Evolutionary conservation across 2,797 vertebrate genomes (phyloP).

Genomic region (Anabacerthia variegaticeps): DNA sequence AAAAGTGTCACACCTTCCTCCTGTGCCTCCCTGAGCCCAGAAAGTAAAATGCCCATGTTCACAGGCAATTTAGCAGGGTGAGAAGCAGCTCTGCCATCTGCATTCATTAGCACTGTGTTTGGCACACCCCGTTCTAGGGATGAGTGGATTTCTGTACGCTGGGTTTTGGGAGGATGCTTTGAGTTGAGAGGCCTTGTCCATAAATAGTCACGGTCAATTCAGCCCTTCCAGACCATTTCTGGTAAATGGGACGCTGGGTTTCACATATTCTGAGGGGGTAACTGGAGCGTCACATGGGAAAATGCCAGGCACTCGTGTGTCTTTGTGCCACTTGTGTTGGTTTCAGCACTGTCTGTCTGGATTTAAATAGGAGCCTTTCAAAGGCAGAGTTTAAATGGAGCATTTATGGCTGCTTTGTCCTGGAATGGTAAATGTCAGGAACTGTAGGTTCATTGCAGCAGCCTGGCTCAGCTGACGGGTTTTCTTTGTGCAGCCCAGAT

Average conservation of each 20-base stretch:
- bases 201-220: not conserved
- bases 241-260: not conserved
- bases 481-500: not conserved
- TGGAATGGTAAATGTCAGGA: not conserved
- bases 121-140: not conserved
- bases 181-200: not conserved
- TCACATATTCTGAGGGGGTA: not conserved
- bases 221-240: constrained; percentile 1
- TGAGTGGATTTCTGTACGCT: not conserved
- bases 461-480: not conserved
- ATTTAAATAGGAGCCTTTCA: constrained; percentile 32
- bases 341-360: not conserved
- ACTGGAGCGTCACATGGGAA: not conserved
- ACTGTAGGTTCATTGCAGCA: not conserved
- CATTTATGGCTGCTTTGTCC: constrained; percentile 14
- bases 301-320: not conserved
- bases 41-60: not conserved
- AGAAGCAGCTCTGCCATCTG: not conserved
- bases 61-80: not conserved
- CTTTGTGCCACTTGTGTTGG: constrained; percentile 8
- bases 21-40: not conserved
- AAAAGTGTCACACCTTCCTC: not conserved
- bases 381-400: constrained; percentile 1
- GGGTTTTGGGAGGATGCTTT: not conserved
- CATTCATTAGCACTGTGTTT: not conserved